Base-by-base conservation (phyloP, 2,113 vertebrate genomes). In the Pogonocichla stellata region DNA sequence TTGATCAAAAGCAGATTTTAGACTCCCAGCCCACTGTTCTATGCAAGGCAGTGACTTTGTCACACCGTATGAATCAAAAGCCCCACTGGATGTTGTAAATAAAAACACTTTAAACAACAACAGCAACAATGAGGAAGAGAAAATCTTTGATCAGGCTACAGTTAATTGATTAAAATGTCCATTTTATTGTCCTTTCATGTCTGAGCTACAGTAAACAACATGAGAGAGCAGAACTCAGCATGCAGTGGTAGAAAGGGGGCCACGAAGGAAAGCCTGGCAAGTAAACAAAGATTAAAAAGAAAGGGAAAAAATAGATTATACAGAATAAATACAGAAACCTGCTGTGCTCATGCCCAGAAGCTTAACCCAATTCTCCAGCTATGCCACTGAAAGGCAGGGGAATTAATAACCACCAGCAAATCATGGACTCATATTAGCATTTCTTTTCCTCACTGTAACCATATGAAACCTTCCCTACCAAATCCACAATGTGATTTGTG, bases 151-250 rank as follows among this genome's bases (percentile, higher is more conserved):
- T 96, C 77, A 95, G 74, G 77, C 61, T 80, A 50, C 36, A 84
- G 86, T 95, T 94, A 97, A 94, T 85, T 89, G 95, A 96, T 94
- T 95, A 94, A 90, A 78, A 90, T 53, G 47, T 84, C 72, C 51
- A 69, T 91, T 87, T 87, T 42, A 9, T 92, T 89, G 83, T 86
- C 70, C 88, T 88, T 71, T 90, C 62, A 92, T 94, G 74, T 96
- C 31, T 93, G 34, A 95, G 67, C 80, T 81, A 77, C 88, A 91
- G 78, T 74, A 92, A 95, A 72, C 61, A 88, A 80, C 71, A 53
- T 33, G 22, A 96, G 85, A 92, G 53, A 83, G 40, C 50, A 90
- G 88, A 95, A 74, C 50, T 31, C 91, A 80, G 80, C 16, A 5
- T 33, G 45, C 34, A 80, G 19, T 4, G 65, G 57, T 15, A 74